Conservation (phyloP, 2,888 invertebrate genomes). For the Calephelis perditalis region DNA sequence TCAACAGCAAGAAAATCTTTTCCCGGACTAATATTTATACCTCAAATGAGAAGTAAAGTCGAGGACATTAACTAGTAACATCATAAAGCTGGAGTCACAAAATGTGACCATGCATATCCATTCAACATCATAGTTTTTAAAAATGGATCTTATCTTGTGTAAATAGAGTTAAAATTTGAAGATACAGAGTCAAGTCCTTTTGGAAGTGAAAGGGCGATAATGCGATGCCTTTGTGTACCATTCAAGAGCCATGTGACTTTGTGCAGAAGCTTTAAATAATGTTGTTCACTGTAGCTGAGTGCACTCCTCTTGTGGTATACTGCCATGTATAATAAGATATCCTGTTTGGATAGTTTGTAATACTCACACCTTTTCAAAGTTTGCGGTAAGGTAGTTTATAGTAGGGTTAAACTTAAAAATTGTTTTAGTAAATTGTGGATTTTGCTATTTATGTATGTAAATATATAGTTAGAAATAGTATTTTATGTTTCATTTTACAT, state of each 20-base stretch:
- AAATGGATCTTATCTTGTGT: constrained; percentile 2
- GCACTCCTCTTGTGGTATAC: constrained; percentile 29
- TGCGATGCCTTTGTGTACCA: constrained; percentile 20
- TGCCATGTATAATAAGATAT: constrained; percentile 16
- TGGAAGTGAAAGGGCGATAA: constrained; percentile 15
- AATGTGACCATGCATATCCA: constrained; percentile 11
- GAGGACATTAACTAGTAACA: constrained; percentile 5
- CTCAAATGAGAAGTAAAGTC: neutral
- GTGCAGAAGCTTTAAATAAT: constrained; percentile 41
- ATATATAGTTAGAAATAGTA: no score
- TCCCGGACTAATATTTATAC: neutral
- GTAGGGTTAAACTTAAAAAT: no score
- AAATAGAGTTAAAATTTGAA: constrained; percentile 14
- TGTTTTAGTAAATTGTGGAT: no score
- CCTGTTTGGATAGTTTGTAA: constrained; percentile 18
- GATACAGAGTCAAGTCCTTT: constrained; percentile 15
- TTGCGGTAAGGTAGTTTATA: no score
- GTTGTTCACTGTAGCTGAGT: constrained; percentile 39
- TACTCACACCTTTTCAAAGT: no score
- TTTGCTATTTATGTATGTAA: no score
- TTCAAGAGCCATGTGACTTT: constrained; percentile 28
- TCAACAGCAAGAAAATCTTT: neutral
- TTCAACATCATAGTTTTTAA: neutral
- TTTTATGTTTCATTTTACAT: no score
- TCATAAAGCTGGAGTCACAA: constrained; percentile 11